Base-by-base conservation (phyloP, 2,888 invertebrate genomes). In the Aelia acuminata region DNA sequence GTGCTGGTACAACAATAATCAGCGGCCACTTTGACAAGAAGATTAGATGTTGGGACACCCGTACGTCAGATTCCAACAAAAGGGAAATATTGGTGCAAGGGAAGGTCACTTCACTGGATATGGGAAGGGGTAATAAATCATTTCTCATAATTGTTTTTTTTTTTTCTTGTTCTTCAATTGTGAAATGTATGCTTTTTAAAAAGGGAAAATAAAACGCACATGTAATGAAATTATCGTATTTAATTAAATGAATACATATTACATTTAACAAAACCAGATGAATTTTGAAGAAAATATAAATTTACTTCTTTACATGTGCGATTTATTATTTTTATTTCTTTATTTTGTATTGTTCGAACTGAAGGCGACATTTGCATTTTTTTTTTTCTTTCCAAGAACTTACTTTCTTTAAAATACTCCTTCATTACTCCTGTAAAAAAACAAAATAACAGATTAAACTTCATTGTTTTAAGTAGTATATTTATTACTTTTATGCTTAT, bases 21-120 rank as follows among this genome's bases (percentile, higher is more conserved):
- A 98, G 98, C 91, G 99, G 99, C 43, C 99, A 99, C 93, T 99
- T 97, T 93, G 99, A 99, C 93, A 98, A 98, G 93, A 96, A 96
- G 92, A 96, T 99, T 91, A 95, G 99, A 87, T 97, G 99, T 93
- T 99, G 99, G 99, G 99, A 99, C 93, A 96, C 96, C 90, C 94
- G 99, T 91, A 95, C 96, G 26, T 98, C 98, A 91, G 84, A 86
- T 26, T 50, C 80, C 13, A 89, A 84, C 80, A 92, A 92, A 39
- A 97, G 97, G 92, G 97, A 98, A 93, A 96, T 98, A 90, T 93
- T 96, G 90, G 94, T 99, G 90, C 97, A 97, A 92, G 98, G 98
- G 89, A 97, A 97, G 94, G 96, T 99, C 90, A 99, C 99, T 63
- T 99, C 99, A 84, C 94, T 99, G 91, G 98, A 98, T 93, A 93